Base-by-base conservation (phyloP, 35 echinoderm and acorn worm genomes). In the Heliocidaris tuberculata region DNA sequence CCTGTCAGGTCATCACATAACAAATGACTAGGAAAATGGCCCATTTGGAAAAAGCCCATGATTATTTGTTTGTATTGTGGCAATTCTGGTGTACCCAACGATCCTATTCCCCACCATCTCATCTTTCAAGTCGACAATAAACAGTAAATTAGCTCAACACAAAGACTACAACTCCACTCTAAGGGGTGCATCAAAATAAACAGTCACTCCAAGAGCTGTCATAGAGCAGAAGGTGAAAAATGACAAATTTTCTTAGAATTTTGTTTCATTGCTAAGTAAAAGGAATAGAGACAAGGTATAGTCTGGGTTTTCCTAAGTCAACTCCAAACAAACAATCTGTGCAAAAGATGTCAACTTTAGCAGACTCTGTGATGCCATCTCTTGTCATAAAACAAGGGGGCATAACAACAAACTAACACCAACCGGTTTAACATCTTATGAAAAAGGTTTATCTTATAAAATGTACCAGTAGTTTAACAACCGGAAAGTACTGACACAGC, bases 111-210 rank as follows among this genome's bases (percentile, higher is more conserved):
- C 21, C 21, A 78, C 7, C 65, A 78, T 29, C 6, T 78, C 65
- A n/a, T 78, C 65, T 78, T 78, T 78, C 21, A 78, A 27, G n/a
- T 78, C 5, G 65, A 78, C 65, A 78, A 24, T 78, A 78, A 78
- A 78, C 65, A 24, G 65, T 78, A 78, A 78, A 78, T 78, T 78
- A 78, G 65, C 65, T n/a, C 65, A 78, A 78, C 65, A 78, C 65
- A 78, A 78, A 78, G 65, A 78, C 65, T 78, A 78, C 65, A 78
- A 27, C 21, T 78, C 27, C 27, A 7, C 65, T 78, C 65, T 78
- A 78, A 78, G 65, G 65, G 65, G 65, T 27, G 65, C 65, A 78
- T 78, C 65, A 21, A 78, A 78, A 78, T 78, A 78, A 78, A 78
- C 65, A 78, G 27, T 78, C 65, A 78, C 65, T 78, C 27, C 65